phyloP scores from a whole-genome alignment of 2,113 vertebrate species.

The Podilymbus podiceps region DNA sequence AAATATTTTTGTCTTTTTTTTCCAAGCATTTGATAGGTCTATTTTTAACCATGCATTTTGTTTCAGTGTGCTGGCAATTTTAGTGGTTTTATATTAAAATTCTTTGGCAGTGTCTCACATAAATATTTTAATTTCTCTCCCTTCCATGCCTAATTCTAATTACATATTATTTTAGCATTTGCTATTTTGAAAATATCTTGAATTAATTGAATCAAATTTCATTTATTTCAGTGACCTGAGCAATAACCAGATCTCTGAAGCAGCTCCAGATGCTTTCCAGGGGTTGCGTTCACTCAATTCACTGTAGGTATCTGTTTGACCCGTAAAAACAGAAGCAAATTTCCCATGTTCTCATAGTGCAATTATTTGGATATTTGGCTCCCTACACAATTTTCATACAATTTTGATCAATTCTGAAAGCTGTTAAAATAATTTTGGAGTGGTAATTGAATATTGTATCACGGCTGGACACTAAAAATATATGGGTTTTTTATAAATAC shows the following conservation, averaged over 20 bases:
- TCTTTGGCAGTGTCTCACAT: background rate
- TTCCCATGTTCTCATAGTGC: background rate
- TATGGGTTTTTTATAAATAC: background rate
- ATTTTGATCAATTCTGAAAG: background rate
- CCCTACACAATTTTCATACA: background rate
- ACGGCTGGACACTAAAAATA: background rate
- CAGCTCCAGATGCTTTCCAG: slow-evolving; percentile 94
- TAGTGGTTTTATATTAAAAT: background rate
- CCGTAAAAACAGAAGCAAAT: background rate
- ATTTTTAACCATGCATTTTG: background rate
- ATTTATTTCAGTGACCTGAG: slow-evolving; percentile 88
- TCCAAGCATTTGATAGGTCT: background rate
- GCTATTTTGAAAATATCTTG: background rate
- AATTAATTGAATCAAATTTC: slow-evolving; percentile 2
- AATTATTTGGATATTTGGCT: background rate
- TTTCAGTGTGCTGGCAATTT: background rate
- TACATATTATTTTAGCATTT: background rate
- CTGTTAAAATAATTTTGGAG: background rate
- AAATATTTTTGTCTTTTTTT: background rate
- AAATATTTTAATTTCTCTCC: background rate
- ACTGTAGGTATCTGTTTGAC: slow-evolving; percentile 82
- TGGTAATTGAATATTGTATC: background rate
- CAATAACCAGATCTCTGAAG: slow-evolving; percentile 98
- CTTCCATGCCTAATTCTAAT: background rate
- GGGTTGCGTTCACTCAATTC: slow-evolving; percentile 96